A percentile compares a stretch with the other conserved stretches of the same genome.
These are phyloP conservation scores for Castor canadensis DNA, from an alignment of 2,113 vertebrate genomes.

Conservation along the genomic window DNA sequence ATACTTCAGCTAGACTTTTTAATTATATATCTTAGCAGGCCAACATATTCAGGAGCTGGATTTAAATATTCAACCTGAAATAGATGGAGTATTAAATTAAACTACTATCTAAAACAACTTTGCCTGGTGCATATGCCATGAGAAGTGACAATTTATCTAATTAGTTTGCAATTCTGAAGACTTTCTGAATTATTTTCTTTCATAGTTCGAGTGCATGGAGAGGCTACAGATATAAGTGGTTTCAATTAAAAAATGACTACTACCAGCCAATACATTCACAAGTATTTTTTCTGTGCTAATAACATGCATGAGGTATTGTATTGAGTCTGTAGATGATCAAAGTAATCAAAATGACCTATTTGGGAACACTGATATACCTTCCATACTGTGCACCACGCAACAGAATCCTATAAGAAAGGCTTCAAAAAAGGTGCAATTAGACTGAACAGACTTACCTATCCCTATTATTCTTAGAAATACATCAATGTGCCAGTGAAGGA, in stretches of 20 bases:
- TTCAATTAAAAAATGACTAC: not conserved
- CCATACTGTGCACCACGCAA: not conserved
- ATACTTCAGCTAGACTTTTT: constrained; percentile 47
- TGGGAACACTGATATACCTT: not conserved
- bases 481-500: not conserved
- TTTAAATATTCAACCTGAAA: constrained; percentile 49
- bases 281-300: not conserved
- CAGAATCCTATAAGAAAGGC: not conserved
- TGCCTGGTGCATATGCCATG: not conserved
- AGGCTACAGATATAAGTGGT: not conserved
- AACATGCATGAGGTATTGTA: not conserved
- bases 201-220: not conserved
- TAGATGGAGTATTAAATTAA: constrained; percentile 52
- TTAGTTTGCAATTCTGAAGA: constrained; percentile 11
- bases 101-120: not conserved
- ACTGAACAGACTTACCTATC: accelerated
- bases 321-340: not conserved
- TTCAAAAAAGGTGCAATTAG: not conserved
- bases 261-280: not conserved
- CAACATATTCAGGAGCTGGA: not conserved
- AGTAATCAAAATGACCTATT: not conserved
- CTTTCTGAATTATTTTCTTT: not conserved
- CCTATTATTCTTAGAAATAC: not conserved
- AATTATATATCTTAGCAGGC: constrained; percentile 46
- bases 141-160: constrained; percentile 52